These are phyloP conservation scores for Epinotia bilunana DNA, from an alignment of 2,888 invertebrate genomes.

Conservation along the genomic window DNA sequence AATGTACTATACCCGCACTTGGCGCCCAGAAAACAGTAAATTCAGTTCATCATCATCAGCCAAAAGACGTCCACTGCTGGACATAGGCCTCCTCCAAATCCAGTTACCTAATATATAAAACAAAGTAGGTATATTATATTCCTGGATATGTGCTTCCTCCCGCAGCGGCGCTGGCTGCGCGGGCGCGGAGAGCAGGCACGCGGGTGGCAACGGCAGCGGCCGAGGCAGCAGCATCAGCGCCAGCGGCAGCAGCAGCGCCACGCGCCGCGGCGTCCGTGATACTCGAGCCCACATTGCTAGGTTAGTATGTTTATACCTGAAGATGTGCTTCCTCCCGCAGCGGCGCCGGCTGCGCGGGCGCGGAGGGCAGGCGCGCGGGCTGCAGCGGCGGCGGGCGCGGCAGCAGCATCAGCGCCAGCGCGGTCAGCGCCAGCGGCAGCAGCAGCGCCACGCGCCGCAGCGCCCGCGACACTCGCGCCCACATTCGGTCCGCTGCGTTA, in stretches of 20 bases:
- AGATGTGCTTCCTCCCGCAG: conserved; percentile 56
- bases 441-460: conserved; percentile 78
- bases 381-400: conserved; percentile 70
- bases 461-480: conserved; percentile 72
- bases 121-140: too few species aligned
- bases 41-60: too few species aligned
- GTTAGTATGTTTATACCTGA: conserved; percentile 51
- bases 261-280: conserved; percentile 74
- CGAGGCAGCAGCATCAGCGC: conserved; percentile 77
- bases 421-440: conserved; percentile 80
- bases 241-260: conserved; percentile 75
- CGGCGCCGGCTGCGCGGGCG: conserved; percentile 52
- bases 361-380: conserved; percentile 53
- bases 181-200: conserved; percentile 52
- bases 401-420: conserved; percentile 80
- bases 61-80: too few species aligned
- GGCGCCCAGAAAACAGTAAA: too few species aligned
- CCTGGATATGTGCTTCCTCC: conserved; percentile 59
- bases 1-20: too few species aligned
- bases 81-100: too few species aligned
- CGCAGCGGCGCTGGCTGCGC: conserved; percentile 51
- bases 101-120: too few species aligned
- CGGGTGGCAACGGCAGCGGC: conserved; percentile 73
- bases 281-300: neutral
- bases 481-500: conserved; percentile 60